Percentiles rank a stretch among this genome's conserved stretches.
Conservation (phyloP, 2,888 invertebrate genomes). For the Ischnus inquisitorius region DNA sequence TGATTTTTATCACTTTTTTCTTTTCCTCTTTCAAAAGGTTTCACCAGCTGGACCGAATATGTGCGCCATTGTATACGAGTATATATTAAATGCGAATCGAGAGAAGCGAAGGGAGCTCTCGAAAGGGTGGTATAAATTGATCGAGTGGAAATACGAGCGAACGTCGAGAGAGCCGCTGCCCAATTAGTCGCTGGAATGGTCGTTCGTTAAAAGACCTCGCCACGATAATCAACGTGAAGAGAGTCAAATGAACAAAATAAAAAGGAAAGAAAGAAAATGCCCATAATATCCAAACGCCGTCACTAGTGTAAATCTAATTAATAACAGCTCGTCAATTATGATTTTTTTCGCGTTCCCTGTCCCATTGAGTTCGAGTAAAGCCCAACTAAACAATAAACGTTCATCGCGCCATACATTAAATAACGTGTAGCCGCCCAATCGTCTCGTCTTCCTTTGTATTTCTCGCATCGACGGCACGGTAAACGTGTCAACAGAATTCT, state of each 20-base stretch:
- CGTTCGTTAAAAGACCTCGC: slow-evolving; percentile 56
- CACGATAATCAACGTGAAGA: slow-evolving; percentile 32
- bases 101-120: slow-evolving; percentile 16
- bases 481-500: slow-evolving; percentile 54
- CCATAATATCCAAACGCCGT: neutral
- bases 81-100: slow-evolving; percentile 16
- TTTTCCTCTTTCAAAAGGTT: neutral
- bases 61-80: slow-evolving; percentile 23
- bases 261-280: slow-evolving; percentile 7
- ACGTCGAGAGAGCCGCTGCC: slow-evolving; percentile 25
- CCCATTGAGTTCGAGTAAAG: neutral
- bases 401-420: too few relatives aligned
- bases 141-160: slow-evolving; percentile 68
- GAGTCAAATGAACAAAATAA: slow-evolving; percentile 24
- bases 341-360: neutral
- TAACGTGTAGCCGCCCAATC: slow-evolving; percentile 8
- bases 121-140: slow-evolving; percentile 66
- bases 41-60: neutral
- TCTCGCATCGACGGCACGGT: slow-evolving; percentile 42
- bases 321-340: slow-evolving; percentile 10
- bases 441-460: slow-evolving; percentile 2
- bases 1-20: slow-evolving; percentile 11
- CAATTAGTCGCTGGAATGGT: slow-evolving; percentile 61
- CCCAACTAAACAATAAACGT: slow-evolving; percentile 33
- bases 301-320: neutral